These are phyloP conservation scores for Osmerus mordax DNA, from an alignment of 2,113 vertebrate genomes.

Conservation along the genomic window DNA sequence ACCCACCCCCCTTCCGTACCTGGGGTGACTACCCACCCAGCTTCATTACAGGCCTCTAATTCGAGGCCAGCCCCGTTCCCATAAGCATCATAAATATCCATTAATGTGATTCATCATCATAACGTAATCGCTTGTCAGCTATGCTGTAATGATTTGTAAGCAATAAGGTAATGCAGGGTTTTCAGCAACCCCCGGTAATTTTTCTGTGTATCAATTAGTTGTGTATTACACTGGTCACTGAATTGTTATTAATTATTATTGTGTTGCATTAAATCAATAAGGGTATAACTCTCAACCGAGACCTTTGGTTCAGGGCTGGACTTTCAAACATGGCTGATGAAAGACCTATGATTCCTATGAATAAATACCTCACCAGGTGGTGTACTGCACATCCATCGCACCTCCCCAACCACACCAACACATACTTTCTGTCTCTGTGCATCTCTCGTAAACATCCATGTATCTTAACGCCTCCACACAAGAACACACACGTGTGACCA, in stretches of 20 bases:
- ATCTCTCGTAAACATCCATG: not conserved
- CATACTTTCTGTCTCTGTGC: not conserved
- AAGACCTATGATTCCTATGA: slow-evolving; percentile 32
- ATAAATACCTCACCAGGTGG: not conserved
- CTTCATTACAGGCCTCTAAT: not conserved
- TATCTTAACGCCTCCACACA: not conserved
- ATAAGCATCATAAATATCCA: slow-evolving; percentile 41
- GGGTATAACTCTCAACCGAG: slow-evolving; percentile 4
- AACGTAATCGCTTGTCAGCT: slow-evolving; percentile 45
- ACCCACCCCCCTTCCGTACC: not conserved
- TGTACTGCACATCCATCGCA: too few relatives aligned
- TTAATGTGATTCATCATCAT: slow-evolving; percentile 55
- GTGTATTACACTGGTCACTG: slow-evolving; percentile 25
- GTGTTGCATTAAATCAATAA: slow-evolving; percentile 42
- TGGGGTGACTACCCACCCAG: slow-evolving; percentile 21
- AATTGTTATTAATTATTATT: slow-evolving; percentile 41
- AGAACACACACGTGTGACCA: not conserved
- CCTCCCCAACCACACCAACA: not conserved
- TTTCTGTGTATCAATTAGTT: slow-evolving; percentile 45
- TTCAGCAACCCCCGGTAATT: slow-evolving; percentile 44
- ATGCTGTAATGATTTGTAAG: slow-evolving; percentile 51
- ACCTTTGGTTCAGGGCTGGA: too few relatives aligned
- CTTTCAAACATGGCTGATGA: not conserved
- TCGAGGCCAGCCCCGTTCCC: slow-evolving; percentile 9
- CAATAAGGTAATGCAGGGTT: slow-evolving; percentile 41